Conservation (phyloP, 2,113 vertebrate species). For the Okapia johnstoni region DNA sequence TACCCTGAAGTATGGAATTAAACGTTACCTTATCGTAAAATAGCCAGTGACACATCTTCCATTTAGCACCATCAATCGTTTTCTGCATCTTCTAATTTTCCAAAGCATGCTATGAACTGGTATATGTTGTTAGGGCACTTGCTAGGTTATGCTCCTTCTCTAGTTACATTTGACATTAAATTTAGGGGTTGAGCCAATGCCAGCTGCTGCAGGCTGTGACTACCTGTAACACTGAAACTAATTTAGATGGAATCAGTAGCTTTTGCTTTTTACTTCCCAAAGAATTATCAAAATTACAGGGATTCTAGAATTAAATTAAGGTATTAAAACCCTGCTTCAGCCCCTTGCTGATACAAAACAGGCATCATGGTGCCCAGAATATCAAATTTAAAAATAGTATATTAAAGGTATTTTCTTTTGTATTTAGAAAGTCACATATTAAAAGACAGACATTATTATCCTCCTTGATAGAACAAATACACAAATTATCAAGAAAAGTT, state of each 20-base stretch:
- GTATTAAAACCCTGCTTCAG: neutral
- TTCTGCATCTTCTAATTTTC: slow-evolving; percentile 20
- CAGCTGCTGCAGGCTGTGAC: neutral
- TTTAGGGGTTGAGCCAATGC: neutral
- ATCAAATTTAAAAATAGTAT: neutral
- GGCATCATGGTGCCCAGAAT: neutral
- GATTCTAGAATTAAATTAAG: neutral
- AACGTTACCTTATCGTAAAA: neutral
- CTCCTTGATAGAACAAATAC: neutral
- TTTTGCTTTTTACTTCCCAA: neutral
- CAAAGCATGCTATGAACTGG: neutral
- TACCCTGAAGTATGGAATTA: neutral
- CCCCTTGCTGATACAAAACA: neutral
- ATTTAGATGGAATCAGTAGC: neutral
- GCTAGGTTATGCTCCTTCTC: neutral
- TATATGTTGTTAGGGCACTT: neutral
- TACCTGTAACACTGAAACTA: neutral
- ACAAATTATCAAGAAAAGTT: neutral
- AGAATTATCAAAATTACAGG: neutral
- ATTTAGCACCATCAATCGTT: neutral
- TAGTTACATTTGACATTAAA: neutral
- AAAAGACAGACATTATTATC: neutral
- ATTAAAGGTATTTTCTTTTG: neutral
- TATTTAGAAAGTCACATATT: neutral
- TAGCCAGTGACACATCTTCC: neutral